A percentile compares a stretch with the other conserved stretches of the same genome.
These are phyloP conservation scores for Heliothis peltigera DNA, from an alignment of 2,888 invertebrate species.

Conservation along the genomic window DNA sequence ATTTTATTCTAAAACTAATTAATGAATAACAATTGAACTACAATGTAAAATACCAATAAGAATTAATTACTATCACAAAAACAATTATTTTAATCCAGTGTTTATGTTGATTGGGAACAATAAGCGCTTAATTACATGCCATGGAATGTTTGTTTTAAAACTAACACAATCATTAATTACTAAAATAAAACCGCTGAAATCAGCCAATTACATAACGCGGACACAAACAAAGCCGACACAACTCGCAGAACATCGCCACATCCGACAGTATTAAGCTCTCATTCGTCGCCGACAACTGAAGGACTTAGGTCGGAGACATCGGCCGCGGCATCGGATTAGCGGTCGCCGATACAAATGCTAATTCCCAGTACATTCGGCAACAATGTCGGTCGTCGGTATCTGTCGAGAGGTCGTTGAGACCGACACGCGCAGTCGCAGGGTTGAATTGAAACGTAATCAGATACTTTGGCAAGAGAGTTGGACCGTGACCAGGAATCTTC, in stretches of 20 bases:
- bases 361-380: constrained; percentile 29
- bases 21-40: neutral
- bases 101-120: neutral
- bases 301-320: constrained; percentile 48
- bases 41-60: too few relatives aligned
- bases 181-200: neutral
- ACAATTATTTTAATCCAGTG: constrained; percentile 1
- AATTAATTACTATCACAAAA: neutral
- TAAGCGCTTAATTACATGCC: too few relatives aligned
- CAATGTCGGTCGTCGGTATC: constrained; percentile 6
- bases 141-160: neutral
- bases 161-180: neutral
- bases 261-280: constrained; percentile 10
- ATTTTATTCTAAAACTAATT: neutral
- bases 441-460: constrained; percentile 59
- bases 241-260: constrained; percentile 11
- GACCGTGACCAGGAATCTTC: constrained; percentile 50
- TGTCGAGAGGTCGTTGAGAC: constrained; percentile 21
- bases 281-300: constrained; percentile 46
- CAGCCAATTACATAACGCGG: neutral
- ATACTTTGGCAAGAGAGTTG: constrained; percentile 54
- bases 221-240: neutral
- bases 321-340: constrained; percentile 51
- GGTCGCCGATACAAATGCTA: constrained; percentile 54
- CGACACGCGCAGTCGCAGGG: constrained; percentile 21